phyloP scores from a whole-genome alignment of 2,888 invertebrate genomes.

The Drosophila eohydei region DNA sequence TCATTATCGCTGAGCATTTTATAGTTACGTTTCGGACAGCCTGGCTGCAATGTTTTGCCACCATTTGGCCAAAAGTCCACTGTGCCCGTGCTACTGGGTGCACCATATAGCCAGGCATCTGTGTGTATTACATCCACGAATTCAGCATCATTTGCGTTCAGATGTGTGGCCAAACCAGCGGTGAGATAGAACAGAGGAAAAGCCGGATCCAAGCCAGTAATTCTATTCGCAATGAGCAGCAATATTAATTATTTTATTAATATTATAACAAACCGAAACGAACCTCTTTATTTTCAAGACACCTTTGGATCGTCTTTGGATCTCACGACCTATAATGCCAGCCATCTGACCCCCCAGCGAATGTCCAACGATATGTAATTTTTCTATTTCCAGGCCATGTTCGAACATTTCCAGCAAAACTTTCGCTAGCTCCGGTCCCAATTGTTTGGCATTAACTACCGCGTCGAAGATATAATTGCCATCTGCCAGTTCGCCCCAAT shows the following conservation, averaged over 20 bases:
- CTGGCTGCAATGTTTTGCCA: conserved; percentile 87
- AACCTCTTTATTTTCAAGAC: conserved; percentile 61
- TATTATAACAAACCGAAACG: neutral
- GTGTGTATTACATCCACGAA: conserved; percentile 90
- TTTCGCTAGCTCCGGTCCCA: conserved; percentile 81
- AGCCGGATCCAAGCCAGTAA: conserved; percentile 87
- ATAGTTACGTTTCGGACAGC: conserved; percentile 86
- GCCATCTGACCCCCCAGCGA: conserved; percentile 84
- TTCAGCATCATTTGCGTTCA: conserved; percentile 86
- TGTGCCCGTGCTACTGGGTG: conserved; percentile 87
- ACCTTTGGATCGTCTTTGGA: conserved; percentile 63
- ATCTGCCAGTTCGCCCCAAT: conserved; percentile 84
- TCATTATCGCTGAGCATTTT: conserved; percentile 84
- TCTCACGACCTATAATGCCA: conserved; percentile 82
- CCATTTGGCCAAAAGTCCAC: conserved; percentile 88
- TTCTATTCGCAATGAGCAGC: conserved; percentile 76
- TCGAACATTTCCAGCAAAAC: conserved; percentile 80
- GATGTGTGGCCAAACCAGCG: conserved; percentile 79
- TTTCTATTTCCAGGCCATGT: conserved; percentile 79
- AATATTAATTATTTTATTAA: neutral
- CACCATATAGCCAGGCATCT: conserved; percentile 88
- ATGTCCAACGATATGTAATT: conserved; percentile 84
- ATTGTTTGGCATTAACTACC: conserved; percentile 81
- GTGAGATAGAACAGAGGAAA: conserved; percentile 87
- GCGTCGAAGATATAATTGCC: conserved; percentile 84